A percentile compares a stretch with the other conserved stretches of the same genome.
Evolutionary conservation across 2,797 vertebrate species (phyloP).

Genomic region (Acrocephalus scirpaceus): DNA sequence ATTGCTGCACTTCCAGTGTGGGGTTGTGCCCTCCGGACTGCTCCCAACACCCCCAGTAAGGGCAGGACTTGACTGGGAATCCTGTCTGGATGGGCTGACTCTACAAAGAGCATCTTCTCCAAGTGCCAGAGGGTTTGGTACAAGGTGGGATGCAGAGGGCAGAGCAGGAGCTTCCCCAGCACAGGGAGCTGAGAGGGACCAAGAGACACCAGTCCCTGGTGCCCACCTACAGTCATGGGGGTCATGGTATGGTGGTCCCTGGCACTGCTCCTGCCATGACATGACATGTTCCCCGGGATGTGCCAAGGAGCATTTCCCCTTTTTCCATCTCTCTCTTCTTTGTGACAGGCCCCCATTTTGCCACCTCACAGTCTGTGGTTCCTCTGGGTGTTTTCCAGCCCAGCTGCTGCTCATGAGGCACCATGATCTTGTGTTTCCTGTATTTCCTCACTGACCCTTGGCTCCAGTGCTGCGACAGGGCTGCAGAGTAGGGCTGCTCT

Average conservation of each 20-base stretch:
- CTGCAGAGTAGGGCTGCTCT: background rate
- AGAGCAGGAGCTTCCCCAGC: background rate
- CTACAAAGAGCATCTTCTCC: background rate
- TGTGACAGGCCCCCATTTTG: background rate
- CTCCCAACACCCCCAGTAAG: background rate
- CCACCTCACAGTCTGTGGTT: background rate
- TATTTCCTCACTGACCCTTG: accelerated
- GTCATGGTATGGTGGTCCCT: too few species aligned
- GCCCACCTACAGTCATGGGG: background rate
- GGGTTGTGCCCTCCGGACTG: background rate
- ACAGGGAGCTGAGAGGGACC: background rate
- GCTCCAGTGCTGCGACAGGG: background rate
- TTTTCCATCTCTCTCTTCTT: background rate
- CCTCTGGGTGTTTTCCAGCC: background rate
- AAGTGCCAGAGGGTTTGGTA: background rate
- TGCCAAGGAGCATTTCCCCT: background rate
- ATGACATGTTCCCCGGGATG: background rate
- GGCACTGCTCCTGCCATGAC: background rate
- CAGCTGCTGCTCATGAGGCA: background rate
- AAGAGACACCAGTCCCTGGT: background rate
- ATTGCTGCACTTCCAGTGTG: background rate
- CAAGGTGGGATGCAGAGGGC: background rate
- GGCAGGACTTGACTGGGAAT: background rate
- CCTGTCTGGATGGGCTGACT: accelerated
- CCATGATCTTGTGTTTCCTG: accelerated